These are phyloP conservation scores for Bubalus kerabau DNA, from an alignment of 2,113 vertebrate species.

Conservation along the genomic window DNA sequence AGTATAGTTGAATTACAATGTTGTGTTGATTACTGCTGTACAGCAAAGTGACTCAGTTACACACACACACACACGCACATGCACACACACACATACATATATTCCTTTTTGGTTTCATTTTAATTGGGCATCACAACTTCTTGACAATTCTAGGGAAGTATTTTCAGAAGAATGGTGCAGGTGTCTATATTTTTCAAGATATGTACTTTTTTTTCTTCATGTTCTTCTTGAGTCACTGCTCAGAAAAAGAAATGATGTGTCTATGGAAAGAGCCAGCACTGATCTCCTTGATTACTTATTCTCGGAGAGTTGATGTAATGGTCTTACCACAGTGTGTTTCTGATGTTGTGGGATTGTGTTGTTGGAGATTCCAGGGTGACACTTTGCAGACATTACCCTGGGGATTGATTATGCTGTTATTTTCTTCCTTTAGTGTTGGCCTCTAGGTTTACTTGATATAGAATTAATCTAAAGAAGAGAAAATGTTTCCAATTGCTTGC, in stretches of 20 bases:
- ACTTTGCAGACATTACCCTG: not conserved
- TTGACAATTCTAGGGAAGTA: not conserved
- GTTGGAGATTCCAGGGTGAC: not conserved
- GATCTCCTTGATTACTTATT: not conserved
- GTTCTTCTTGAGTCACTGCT: not conserved
- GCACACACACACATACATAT: rapidly evolving
- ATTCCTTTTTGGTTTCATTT: slow-evolving; percentile 13
- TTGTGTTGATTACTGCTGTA: not conserved
- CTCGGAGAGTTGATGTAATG: not conserved
- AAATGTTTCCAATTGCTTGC: slow-evolving; percentile 65
- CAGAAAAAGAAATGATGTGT: not conserved
- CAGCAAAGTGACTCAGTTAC: not conserved
- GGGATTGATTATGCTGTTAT: not conserved
- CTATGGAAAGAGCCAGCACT: not conserved
- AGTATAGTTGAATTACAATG: not conserved
- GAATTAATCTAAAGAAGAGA: slow-evolving; percentile 65
- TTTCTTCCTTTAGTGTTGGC: slow-evolving; percentile 40
- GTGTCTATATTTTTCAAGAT: not conserved
- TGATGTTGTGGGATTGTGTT: not conserved
- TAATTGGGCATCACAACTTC: not conserved
- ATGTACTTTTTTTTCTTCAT: not conserved
- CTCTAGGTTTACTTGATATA: slow-evolving; percentile 13
- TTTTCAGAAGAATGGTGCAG: not conserved
- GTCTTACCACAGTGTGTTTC: not conserved
- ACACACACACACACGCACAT: not conserved